These are phyloP conservation scores for Scelioninae gen. 1 DNA, from an alignment of 2,888 invertebrate species.

Conservation along the genomic window DNA sequence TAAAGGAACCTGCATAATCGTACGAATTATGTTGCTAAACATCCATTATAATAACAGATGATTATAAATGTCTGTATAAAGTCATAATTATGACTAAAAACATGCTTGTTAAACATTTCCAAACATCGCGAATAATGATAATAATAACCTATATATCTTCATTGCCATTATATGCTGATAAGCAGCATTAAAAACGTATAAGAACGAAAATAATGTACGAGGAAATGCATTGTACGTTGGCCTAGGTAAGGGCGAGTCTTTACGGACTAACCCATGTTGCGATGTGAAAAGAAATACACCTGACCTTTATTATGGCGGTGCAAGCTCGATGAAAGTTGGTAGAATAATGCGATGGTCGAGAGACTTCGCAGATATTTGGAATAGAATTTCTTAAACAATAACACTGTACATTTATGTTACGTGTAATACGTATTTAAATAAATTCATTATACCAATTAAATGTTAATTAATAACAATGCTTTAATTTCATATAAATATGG, in stretches of 20 bases:
- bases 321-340: slow-evolving; percentile 42
- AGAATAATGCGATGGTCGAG: slow-evolving; percentile 3
- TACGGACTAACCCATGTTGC: slow-evolving; percentile 41
- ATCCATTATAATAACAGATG: not conserved
- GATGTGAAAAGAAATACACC: slow-evolving; percentile 59
- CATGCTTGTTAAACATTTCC: slow-evolving; percentile 19
- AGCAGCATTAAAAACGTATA: slow-evolving; percentile 29
- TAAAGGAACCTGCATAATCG: not conserved
- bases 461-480: no score
- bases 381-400: slow-evolving; percentile 6
- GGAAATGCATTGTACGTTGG: slow-evolving; percentile 47
- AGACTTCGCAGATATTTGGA: slow-evolving; percentile 26
- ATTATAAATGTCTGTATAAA: slow-evolving; percentile 16
- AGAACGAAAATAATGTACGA: slow-evolving; percentile 28
- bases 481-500: no score
- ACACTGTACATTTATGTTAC: not conserved
- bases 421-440: not conserved
- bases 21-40: slow-evolving; percentile 2
- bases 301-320: slow-evolving; percentile 51
- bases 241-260: slow-evolving; percentile 62
- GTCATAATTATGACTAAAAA: slow-evolving; percentile 20
- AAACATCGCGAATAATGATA: slow-evolving; percentile 13
- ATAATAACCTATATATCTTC: slow-evolving; percentile 28
- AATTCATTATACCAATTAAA: no score
- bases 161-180: slow-evolving; percentile 32